Evolutionary conservation across 2,113 vertebrate species (phyloP).

Genomic region (Dromas ardeola): DNA sequence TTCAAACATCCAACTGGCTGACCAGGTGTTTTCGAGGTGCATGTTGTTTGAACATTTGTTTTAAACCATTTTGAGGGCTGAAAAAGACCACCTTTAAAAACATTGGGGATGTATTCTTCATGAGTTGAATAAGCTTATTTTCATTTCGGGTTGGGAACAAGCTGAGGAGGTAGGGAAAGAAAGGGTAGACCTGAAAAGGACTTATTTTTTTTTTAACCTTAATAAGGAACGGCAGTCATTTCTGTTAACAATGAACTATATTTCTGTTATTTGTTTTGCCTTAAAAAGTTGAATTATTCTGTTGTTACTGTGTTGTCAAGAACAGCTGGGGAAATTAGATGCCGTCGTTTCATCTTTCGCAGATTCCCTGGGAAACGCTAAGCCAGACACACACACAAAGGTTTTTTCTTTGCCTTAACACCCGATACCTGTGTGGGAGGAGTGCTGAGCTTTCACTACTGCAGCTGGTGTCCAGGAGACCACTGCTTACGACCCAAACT

Average conservation of each 20-base stretch:
- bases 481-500: background rate
- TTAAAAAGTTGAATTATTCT: background rate
- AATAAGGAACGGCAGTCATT: background rate
- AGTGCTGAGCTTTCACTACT: background rate
- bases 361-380: background rate
- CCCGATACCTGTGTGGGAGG: background rate
- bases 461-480: background rate
- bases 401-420: background rate
- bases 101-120: accelerated
- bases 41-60: background rate
- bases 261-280: background rate
- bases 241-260: background rate
- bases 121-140: background rate
- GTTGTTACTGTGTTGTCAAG: background rate
- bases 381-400: background rate
- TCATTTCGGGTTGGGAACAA: background rate
- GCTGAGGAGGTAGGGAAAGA: background rate
- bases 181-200: background rate
- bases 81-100: background rate
- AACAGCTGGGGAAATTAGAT: background rate
- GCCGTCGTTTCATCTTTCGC: background rate
- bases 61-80: background rate
- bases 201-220: background rate
- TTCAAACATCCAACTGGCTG: background rate
- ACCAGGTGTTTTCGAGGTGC: background rate